phyloP scores from a whole-genome alignment of 23 tunicate species.

The Diplosoma virens region DNA sequence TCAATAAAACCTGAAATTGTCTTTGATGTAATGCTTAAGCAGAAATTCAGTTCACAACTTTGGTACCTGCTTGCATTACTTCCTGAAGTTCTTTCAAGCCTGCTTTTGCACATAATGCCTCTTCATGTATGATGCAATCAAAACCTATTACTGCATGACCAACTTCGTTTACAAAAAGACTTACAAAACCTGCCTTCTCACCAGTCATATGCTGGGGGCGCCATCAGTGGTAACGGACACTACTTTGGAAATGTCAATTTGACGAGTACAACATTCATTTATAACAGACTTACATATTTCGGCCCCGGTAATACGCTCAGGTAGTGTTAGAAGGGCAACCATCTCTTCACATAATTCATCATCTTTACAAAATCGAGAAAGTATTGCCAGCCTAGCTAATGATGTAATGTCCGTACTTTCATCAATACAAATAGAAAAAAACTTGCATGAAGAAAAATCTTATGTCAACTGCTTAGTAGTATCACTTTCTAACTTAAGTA shows the following conservation, averaged over 20 bases:
- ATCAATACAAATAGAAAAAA: not conserved
- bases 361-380: not conserved
- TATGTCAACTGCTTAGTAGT: too few species aligned
- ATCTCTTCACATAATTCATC: constrained; percentile 13
- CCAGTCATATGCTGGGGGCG: not conserved
- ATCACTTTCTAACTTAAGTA: too few species aligned
- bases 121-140: constrained; percentile 9
- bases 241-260: constrained; percentile 1
- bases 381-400: not conserved
- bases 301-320: not conserved
- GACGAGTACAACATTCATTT: not conserved
- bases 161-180: not conserved
- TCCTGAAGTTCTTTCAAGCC: not conserved
- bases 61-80: not conserved
- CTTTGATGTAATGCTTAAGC: not conserved
- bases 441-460: too few species aligned
- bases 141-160: constrained; percentile 3
- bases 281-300: constrained; percentile 6
- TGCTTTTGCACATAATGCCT: not conserved
- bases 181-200: not conserved
- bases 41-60: not conserved
- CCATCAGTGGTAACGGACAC: constrained; percentile 3
- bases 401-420: not conserved
- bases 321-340: constrained; percentile 17
- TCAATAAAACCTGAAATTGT: not conserved